Evolutionary conservation across 2,888 invertebrate species (phyloP).

Genomic region (Agonopterix arenella): DNA sequence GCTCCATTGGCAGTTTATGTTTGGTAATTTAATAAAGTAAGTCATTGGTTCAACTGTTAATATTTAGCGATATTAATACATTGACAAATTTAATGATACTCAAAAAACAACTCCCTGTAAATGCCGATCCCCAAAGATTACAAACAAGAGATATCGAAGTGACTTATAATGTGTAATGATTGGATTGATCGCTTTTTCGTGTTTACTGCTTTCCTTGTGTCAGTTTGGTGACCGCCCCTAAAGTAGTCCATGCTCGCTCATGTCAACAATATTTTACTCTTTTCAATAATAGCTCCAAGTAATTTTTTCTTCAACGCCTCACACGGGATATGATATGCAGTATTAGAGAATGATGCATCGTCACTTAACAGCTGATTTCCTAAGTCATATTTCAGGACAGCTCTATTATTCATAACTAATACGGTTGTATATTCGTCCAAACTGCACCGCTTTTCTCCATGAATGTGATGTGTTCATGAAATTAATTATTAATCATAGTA

Average conservation of each 20-base stretch:
- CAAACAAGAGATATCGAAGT: slow-evolving; percentile 50
- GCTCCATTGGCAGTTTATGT: slow-evolving; percentile 5
- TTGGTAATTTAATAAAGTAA: slow-evolving; percentile 28
- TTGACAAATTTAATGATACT: slow-evolving; percentile 42
- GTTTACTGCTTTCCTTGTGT: slow-evolving; percentile 79
- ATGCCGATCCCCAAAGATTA: slow-evolving; percentile 43
- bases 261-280: slow-evolving; percentile 66
- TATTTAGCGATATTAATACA: slow-evolving; percentile 9
- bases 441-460: slow-evolving; percentile 41
- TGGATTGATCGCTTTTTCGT: slow-evolving; percentile 79
- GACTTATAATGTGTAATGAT: slow-evolving; percentile 66
- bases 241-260: slow-evolving; percentile 77
- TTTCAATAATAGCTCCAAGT: slow-evolving; percentile 69
- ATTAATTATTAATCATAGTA: slow-evolving; percentile 13
- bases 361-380: slow-evolving; percentile 76
- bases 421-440: slow-evolving; percentile 59
- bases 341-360: slow-evolving; percentile 76
- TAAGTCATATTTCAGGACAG: slow-evolving; percentile 71
- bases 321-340: slow-evolving; percentile 74
- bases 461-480: slow-evolving; percentile 14
- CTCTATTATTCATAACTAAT: slow-evolving; percentile 76
- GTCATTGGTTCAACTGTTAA: slow-evolving; percentile 35
- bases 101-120: slow-evolving; percentile 74
- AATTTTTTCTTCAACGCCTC: slow-evolving; percentile 72
- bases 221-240: slow-evolving; percentile 76